Conservation (phyloP, 2,888 invertebrate species). For the Troglohyphantes excavatus region DNA sequence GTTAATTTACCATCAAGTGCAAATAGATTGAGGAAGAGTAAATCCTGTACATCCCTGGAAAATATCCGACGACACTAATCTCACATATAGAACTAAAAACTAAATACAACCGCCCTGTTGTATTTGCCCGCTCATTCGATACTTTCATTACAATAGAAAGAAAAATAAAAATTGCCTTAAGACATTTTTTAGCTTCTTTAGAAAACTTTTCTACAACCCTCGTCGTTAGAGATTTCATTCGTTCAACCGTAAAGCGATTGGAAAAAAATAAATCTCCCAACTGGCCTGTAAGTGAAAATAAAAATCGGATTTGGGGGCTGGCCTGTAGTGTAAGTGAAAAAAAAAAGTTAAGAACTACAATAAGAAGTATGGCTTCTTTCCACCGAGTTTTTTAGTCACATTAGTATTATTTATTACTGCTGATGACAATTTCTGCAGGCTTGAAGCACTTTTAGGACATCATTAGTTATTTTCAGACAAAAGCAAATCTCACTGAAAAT, state of each 20-base stretch:
- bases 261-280: slow-evolving; percentile 43
- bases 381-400: slow-evolving; percentile 24
- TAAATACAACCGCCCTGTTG: slow-evolving; percentile 25
- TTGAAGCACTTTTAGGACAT: background rate
- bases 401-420: slow-evolving; percentile 58
- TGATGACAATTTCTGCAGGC: slow-evolving; percentile 16
- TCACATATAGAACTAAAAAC: slow-evolving; percentile 1
- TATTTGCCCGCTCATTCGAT: slow-evolving; percentile 32
- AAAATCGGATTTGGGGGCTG: slow-evolving; percentile 43
- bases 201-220: slow-evolving; percentile 56
- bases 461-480: background rate
- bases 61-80: slow-evolving; percentile 14
- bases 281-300: slow-evolving; percentile 51
- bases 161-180: slow-evolving; percentile 57
- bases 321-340: background rate
- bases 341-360: slow-evolving; percentile 8
- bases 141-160: slow-evolving; percentile 31
- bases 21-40: slow-evolving; percentile 5
- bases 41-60: background rate
- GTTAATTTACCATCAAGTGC: slow-evolving; percentile 23
- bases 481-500: background rate
- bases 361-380: slow-evolving; percentile 26
- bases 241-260: slow-evolving; percentile 47
- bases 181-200: slow-evolving; percentile 64
- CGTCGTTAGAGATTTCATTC: slow-evolving; percentile 72